Base-by-base conservation (phyloP, 2,797 vertebrate genomes). In the Sebastiscus tertius region DNA sequence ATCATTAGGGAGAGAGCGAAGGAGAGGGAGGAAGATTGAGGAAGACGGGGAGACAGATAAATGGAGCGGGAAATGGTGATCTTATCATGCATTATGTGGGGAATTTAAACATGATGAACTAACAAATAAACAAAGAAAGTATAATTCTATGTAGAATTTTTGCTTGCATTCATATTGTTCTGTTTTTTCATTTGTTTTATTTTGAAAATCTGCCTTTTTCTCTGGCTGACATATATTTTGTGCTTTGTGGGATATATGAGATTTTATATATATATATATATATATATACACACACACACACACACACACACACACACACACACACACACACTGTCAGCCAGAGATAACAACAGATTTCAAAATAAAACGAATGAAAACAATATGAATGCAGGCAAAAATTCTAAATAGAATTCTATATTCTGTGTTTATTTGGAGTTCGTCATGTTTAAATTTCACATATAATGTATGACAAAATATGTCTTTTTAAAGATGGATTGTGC, bases 1-100 rank as follows among this genome's bases (percentile, higher is more conserved):
- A 83, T 92, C 87, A 87, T 90, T 90, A 90, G 82, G 52, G 73
- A 70, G 77, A 27, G 58, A 83, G 72, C 27, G 61, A 55, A 55
- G 63, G 64, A 64, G 52, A 71, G 75, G 79, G 72, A 81, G 27
- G 26, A 75, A 85, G 56, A 78, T 16, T 60, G 66, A 76, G 72
- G 65, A 77, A 66, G 72, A 76, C 3, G 31, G 77, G 63, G 61
- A 55, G 49, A 39, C 39, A 24, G 76, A 86, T 58, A 34, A 75
- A 79, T 26, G 29, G 26, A 76, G 20, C 6, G 31, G 66, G 46
- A 60, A 36, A 78, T 4, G 13, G 36, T 75, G 27, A 80, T 67
- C 46, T 55, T 22, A 20, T 60, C 49, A 29, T 3, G 7, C 10
- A 52, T 34, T 20, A 18, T 71, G 6, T 26, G 8, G 33, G 16